Conservation (phyloP, 2,888 invertebrate species). For the Acanthopleura granulata region DNA sequence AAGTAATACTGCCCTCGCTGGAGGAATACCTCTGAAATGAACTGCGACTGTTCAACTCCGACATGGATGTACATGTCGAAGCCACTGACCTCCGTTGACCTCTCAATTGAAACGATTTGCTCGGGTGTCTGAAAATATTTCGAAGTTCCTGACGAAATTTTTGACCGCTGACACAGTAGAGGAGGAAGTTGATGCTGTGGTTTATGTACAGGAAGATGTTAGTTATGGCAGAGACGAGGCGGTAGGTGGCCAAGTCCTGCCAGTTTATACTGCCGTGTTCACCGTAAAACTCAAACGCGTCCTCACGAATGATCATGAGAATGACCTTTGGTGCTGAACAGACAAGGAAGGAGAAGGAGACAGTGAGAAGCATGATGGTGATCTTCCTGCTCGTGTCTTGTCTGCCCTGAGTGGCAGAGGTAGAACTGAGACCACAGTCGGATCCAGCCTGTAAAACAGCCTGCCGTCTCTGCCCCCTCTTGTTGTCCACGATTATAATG, state of each 20-base stretch:
- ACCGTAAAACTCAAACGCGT: constrained; percentile 38
- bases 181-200: constrained; percentile 59
- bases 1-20: not conserved
- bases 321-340: constrained; percentile 52
- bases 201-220: constrained; percentile 53
- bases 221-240: constrained; percentile 40
- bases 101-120: not conserved
- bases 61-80: constrained; percentile 8
- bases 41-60: not conserved
- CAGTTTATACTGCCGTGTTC: constrained; percentile 31
- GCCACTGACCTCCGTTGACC: not conserved
- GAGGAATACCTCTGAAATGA: not conserved
- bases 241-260: constrained; percentile 39
- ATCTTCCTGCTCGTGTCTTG: constrained; percentile 30
- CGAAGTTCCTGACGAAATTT: constrained; percentile 51
- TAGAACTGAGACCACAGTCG: not conserved
- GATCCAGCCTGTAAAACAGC: constrained; percentile 27
- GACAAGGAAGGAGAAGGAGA: constrained; percentile 50
- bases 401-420: not conserved
- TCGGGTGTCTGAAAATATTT: not conserved
- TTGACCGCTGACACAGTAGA: constrained; percentile 57
- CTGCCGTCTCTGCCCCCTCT: constrained; percentile 32
- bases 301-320: constrained; percentile 44
- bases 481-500: constrained; percentile 46
- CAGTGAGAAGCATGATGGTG: constrained; percentile 49